phyloP scores from a whole-genome alignment of 2,797 vertebrate species.

The Chiroxiphia lanceolata region DNA sequence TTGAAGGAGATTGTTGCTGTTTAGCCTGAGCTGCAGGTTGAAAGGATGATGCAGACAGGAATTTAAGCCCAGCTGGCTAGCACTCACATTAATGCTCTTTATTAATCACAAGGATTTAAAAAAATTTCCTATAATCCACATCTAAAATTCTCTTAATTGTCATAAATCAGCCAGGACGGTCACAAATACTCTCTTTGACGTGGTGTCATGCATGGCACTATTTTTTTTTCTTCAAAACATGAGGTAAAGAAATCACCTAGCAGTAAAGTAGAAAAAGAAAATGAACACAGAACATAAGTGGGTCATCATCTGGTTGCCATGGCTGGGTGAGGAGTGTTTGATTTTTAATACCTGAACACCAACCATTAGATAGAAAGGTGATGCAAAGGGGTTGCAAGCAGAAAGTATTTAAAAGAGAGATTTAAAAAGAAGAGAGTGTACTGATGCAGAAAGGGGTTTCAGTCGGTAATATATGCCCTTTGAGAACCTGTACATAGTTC shows the following conservation, averaged over 20 bases:
- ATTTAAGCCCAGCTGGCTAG: background rate
- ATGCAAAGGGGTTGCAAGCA: background rate
- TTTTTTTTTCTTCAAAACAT: background rate
- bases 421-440: background rate
- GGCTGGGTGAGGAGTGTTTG: background rate
- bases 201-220: background rate
- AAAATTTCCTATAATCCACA: background rate
- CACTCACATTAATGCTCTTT: background rate
- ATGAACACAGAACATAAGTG: background rate
- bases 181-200: background rate
- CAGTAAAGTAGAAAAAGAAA: background rate
- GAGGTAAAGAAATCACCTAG: background rate
- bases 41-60: background rate
- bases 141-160: background rate
- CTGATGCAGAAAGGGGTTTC: background rate
- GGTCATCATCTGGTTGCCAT: background rate
- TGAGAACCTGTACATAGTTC: background rate
- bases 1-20: background rate
- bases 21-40: background rate
- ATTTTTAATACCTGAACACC: background rate
- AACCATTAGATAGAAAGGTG: background rate
- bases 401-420: background rate
- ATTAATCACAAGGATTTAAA: background rate
- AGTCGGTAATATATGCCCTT: background rate
- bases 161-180: background rate